These are phyloP conservation scores for Mastigias papua DNA, from an alignment of 30 jellyfish, hydroid and myxozoan genomes.

Conservation along the genomic window DNA sequence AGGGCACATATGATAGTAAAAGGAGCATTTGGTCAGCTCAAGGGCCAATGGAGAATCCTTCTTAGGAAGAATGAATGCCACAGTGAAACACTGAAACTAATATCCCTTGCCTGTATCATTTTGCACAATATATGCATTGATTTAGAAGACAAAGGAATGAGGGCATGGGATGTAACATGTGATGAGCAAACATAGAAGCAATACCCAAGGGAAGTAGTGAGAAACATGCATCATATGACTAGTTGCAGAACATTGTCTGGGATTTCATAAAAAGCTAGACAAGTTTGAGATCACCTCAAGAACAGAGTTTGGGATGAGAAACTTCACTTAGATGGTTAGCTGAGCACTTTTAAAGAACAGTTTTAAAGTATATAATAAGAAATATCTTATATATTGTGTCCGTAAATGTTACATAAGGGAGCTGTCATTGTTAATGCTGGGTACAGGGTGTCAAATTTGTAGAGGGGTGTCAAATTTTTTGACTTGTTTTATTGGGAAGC, in stretches of 20 bases:
- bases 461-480: no score
- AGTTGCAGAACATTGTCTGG: conserved; percentile 35
- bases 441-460: no score
- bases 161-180: conserved; percentile 56
- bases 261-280: conserved; percentile 38
- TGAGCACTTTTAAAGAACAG: no score
- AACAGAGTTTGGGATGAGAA: conserved; percentile 49
- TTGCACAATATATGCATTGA: no score
- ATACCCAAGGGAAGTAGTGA: conserved; percentile 45
- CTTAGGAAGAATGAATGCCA: conserved; percentile 48
- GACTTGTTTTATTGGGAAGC: no score
- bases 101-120: no score
- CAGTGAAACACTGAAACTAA: no score
- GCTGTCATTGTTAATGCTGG: no score
- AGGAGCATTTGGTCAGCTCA: no score
- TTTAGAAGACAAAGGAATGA: no score
- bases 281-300: conserved; percentile 34
- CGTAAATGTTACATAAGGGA: conserved; percentile 1
- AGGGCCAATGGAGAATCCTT: conserved; percentile 51
- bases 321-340: conserved; percentile 31
- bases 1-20: conserved; percentile 59
- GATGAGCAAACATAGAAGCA: conserved; percentile 30
- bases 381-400: neutral
- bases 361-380: neutral
- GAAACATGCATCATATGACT: conserved; percentile 57